These are phyloP conservation scores for Isotomurus palustris DNA, from an alignment of 2,888 invertebrate species.

Conservation along the genomic window DNA sequence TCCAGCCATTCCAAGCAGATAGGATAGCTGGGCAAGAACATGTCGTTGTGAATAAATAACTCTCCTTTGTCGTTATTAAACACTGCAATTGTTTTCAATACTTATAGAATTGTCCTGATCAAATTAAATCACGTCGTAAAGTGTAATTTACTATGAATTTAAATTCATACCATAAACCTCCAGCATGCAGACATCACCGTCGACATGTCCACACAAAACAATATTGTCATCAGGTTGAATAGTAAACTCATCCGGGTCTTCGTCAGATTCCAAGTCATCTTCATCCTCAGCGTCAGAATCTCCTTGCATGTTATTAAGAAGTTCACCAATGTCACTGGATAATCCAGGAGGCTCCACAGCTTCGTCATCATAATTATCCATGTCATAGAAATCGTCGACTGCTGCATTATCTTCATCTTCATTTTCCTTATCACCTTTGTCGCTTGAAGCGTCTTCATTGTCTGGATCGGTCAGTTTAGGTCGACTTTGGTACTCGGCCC, in stretches of 20 bases:
- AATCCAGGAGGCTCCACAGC: conserved; percentile 51
- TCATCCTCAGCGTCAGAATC: conserved; percentile 46
- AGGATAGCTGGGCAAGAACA: conserved; percentile 81
- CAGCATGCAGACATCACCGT: conserved; percentile 77
- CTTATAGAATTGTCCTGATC: neutral
- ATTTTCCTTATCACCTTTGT: conserved; percentile 49
- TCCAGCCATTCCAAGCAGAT: conserved; percentile 89
- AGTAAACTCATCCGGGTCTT: conserved; percentile 78
- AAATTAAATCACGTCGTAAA: neutral
- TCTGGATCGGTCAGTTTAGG: conserved; percentile 14
- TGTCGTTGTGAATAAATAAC: conserved; percentile 91
- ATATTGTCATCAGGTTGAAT: conserved; percentile 87
- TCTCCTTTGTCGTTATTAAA: conserved; percentile 85
- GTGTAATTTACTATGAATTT: conserved; percentile 1
- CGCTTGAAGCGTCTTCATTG: conserved; percentile 44
- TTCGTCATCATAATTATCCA: conserved; percentile 52
- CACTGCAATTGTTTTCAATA: conserved; percentile 58
- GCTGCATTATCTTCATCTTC: conserved; percentile 63
- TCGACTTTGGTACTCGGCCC: conserved; percentile 33
- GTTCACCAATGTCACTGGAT: conserved; percentile 47
- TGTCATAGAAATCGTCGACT: conserved; percentile 52
- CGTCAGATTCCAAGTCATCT: conserved; percentile 57
- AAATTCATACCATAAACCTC: conserved; percentile 73
- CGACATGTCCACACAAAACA: conserved; percentile 77
- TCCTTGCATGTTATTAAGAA: conserved; percentile 46